phyloP scores from a whole-genome alignment of 2,113 vertebrate genomes.

The Atrichornis clamosus region DNA sequence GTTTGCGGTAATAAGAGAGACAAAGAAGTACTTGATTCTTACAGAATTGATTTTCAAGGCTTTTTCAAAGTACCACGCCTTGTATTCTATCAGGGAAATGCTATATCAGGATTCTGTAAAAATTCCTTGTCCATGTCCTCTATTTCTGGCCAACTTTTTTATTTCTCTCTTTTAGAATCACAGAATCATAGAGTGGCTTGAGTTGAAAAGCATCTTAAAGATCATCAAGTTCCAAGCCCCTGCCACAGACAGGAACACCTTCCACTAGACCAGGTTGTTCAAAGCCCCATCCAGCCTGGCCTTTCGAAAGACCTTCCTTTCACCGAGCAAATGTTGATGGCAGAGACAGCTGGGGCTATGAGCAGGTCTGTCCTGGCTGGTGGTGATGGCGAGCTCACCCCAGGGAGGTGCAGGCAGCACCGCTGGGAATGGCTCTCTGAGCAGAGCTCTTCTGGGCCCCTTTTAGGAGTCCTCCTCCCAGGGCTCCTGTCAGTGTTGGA shows the following conservation, averaged over 20 bases:
- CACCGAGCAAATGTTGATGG: not conserved
- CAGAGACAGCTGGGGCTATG: not conserved
- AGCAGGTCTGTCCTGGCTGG: not conserved
- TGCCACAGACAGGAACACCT: too few relatives aligned
- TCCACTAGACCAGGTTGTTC: not conserved
- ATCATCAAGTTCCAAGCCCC: fast-evolving
- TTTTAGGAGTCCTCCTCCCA: not conserved
- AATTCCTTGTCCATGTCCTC: not conserved
- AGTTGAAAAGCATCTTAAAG: not conserved
- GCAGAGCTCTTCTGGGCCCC: not conserved
- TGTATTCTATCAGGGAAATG: not conserved
- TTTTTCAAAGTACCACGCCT: not conserved
- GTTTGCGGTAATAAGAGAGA: not conserved
- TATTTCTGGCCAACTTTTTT: not conserved
- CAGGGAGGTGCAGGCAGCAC: not conserved
- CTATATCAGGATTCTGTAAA: not conserved
- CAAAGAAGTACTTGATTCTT: not conserved
- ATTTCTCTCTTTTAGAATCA: not conserved
- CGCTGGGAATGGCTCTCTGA: fast-evolving
- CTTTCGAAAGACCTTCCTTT: not conserved
- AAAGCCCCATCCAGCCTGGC: not conserved
- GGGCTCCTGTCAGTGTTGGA: not conserved
- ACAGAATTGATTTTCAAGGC: not conserved
- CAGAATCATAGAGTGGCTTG: not conserved
- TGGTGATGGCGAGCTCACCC: not conserved